Evolutionary conservation across 92 coral and sea anemone genomes (phyloP), one percentile per base, ranked within the genome.

Genomic region (Porites cylindrica): DNA sequence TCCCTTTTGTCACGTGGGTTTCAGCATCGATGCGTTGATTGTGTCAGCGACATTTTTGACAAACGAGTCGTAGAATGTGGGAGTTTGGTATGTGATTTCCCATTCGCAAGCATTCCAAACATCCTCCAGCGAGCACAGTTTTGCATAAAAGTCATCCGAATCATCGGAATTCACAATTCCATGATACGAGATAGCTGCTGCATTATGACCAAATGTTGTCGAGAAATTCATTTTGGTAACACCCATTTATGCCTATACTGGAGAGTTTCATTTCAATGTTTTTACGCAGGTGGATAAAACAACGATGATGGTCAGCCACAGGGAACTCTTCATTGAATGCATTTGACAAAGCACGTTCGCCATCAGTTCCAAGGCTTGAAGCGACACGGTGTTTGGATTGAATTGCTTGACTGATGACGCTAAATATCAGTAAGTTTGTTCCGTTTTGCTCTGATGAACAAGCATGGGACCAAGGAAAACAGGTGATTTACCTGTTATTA

Each of bases 111-210:
- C 85, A 81, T 81, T 81, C 77, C 85, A 81, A 66, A 66, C 75
- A 1, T 78, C 43, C 50, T 81, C 77, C 67, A 62, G 75, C 18
- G 75, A 54, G 78, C 66, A 67, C 10, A 81, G 69, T 68, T 81
- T 78, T 21, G 56, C 72, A 60, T 78, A 63, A 72, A 89, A 89
- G 51, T 89, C 92, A 23, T 75, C 75, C 20, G 80, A 74, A 23
- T 89, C 92, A 47, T 89, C 72, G 67, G 90, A 70, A 78, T 89
- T 90, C 17, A 89, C 92, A 77, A 89, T 76, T 19, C 89, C 89
- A 18, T 89, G 89, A 60, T 74, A 84, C 10, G 78, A 84, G 32
- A 29, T 29, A 1, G 32, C 32, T 29, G 32, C 32, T 29, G 32
- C 32, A 29, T 29, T 2, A 29, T 29, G 32, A 29, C 32, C 32